A percentile compares a stretch with the other conserved stretches of the same genome.
Evolutionary conservation across 1,140 invertebrate species (phyloP).

Genomic region (Drosophila hydei): DNA sequence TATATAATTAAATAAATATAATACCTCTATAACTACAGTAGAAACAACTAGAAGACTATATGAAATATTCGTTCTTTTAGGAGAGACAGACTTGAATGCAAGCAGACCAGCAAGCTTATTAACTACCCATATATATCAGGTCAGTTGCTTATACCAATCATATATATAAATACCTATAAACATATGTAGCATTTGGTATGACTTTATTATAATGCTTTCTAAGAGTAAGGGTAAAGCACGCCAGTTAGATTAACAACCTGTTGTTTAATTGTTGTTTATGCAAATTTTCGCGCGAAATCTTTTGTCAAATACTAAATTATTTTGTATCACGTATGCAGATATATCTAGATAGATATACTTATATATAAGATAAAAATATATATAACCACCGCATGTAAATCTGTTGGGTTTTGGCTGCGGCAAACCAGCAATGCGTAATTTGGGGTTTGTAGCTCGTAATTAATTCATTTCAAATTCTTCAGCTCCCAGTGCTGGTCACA

Average conservation of each 20-base stretch:
- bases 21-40: too few species aligned
- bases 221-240: slow-evolving; percentile 10
- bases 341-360: neutral
- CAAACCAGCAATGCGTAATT: slow-evolving; percentile 66
- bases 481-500: neutral
- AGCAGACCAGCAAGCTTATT: too few species aligned
- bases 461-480: slow-evolving; percentile 62
- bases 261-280: slow-evolving; percentile 29
- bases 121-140: too few species aligned
- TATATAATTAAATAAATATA: too few species aligned
- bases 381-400: neutral
- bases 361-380: neutral
- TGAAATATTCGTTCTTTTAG: too few species aligned
- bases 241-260: slow-evolving; percentile 14
- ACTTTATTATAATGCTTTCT: too few species aligned
- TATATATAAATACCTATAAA: too few species aligned
- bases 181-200: too few species aligned
- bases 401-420: slow-evolving; percentile 17
- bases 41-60: too few species aligned
- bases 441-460: slow-evolving; percentile 71
- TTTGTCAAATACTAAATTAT: slow-evolving; percentile 16
- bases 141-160: too few species aligned
- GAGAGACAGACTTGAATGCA: too few species aligned
- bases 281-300: slow-evolving; percentile 15
- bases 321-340: neutral